Evolutionary conservation across 2,888 invertebrate genomes (phyloP).

Genomic region (Criorhina ranunculi): DNA sequence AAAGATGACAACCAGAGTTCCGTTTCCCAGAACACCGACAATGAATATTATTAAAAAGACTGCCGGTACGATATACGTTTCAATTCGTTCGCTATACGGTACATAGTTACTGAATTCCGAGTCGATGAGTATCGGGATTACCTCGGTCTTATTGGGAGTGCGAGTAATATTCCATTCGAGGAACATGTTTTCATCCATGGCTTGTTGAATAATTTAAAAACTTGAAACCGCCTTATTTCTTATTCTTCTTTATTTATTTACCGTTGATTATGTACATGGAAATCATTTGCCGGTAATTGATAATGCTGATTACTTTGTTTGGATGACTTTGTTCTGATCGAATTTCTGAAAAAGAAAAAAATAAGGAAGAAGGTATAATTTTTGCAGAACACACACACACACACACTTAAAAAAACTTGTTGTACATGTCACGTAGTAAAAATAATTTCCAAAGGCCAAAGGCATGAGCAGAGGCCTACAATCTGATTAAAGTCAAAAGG

Average conservation of each 20-base stretch:
- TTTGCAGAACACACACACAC: no score
- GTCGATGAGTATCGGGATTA: conserved; percentile 21
- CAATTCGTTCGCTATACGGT: conserved; percentile 90
- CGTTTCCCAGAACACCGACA: conserved; percentile 95
- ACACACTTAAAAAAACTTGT: no score
- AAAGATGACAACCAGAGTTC: conserved; percentile 93
- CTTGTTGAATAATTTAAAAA: conserved; percentile 21
- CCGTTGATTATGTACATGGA: conserved; percentile 13
- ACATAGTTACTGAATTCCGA: conserved; percentile 82
- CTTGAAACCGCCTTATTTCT: background rate
- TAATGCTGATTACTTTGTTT: conserved; percentile 6
- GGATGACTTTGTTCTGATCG: background rate
- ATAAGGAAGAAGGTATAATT: no score
- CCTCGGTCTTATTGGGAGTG: conserved; percentile 15
- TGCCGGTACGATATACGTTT: conserved; percentile 94
- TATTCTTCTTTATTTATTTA: background rate
- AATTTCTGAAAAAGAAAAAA: background rate
- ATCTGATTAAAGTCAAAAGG: no score
- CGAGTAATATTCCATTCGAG: conserved; percentile 48
- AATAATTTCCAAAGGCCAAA: no score
- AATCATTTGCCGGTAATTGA: conserved; percentile 22
- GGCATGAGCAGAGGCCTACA: no score
- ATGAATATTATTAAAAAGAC: conserved; percentile 94
- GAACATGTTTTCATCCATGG: conserved; percentile 56
- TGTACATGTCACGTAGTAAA: no score